These are phyloP conservation scores for Pterobdella sp. DNA, from an alignment of 2,888 invertebrate genomes.

Conservation along the genomic window DNA sequence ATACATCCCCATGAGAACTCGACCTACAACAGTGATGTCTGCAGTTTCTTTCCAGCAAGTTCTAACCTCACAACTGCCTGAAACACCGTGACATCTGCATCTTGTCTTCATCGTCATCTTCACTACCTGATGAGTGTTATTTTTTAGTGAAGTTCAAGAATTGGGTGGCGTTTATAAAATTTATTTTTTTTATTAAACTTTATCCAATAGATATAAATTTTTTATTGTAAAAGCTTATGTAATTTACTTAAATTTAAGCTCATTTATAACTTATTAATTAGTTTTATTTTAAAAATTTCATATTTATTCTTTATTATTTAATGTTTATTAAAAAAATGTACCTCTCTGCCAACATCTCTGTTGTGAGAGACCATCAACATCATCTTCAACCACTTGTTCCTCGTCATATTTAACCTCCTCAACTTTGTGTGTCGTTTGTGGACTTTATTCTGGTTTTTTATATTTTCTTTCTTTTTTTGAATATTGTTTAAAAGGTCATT, in stretches of 20 bases:
- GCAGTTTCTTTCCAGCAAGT: not conserved
- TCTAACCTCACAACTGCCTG: not conserved
- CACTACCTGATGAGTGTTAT: not conserved
- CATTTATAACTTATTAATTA: no score
- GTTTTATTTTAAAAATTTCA: no score
- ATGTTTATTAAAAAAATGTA: no score
- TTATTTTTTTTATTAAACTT: not conserved
- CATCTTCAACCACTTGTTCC: not conserved
- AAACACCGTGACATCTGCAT: conserved; percentile 11
- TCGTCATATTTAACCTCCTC: not conserved
- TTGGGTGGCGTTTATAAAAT: no score
- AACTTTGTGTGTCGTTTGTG: not conserved
- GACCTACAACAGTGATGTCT: not conserved
- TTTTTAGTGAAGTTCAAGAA: not conserved
- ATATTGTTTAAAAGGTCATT: not conserved
- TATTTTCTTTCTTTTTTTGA: no score
- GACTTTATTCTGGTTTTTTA: not conserved
- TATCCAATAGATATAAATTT: not conserved
- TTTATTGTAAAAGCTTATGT: no score
- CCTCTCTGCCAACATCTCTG: not conserved
- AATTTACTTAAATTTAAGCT: no score
- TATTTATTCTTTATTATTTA: no score
- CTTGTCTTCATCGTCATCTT: not conserved
- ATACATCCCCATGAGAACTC: not conserved
- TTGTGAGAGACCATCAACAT: conserved; percentile 12